Evolutionary conservation across 2,113 vertebrate genomes (phyloP), one percentile per base, ranked within the genome.

Genomic region (Seriola quinqueradiata): DNA sequence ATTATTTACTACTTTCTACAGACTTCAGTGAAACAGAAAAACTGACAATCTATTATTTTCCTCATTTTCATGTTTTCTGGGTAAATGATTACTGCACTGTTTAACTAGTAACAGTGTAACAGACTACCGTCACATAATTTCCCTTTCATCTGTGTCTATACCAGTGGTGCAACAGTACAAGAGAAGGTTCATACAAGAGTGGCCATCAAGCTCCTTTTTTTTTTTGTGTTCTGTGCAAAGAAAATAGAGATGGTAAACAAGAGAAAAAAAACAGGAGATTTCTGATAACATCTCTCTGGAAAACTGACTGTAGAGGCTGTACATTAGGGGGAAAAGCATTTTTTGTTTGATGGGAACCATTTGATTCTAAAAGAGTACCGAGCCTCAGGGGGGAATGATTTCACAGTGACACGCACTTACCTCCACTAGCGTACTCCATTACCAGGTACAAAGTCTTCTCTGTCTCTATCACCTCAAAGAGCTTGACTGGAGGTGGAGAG

Each of bases 391-490:
- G 65, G 64, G 69, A 81, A 38, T 44, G 63, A 48, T 71, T 86
- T 85, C 67, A 64, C 81, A 70, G 76, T 58, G 65, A 87, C 74
- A 86, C 16, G 9, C 65, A 82, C 95, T 94, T 92, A 98, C 97
- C 97, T 91, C 97, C 97, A 65, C 97, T 98, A 13, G 97, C 97
- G 0, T 98, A 98, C 85, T 98, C 97, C 97, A 98, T 98, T 82
- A 98, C 96, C 66, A 98, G 95, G 90, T 98, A 98, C 81, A 98
- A 95, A 0, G 97, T 98, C 94, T 98, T 98, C 89, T 98, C 97
- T 0, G 97, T 99, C 92, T 99, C 97, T 1, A 99, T 98, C 90
- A 99, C 97, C 93, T 99, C 97, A 78, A 98, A 99, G 87, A 99
- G 96, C 89, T 98, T 99, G 90, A 99, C 97, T 99, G 88, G 34